Conservation (phyloP, 2,113 vertebrate genomes). For the Murina feae region DNA sequence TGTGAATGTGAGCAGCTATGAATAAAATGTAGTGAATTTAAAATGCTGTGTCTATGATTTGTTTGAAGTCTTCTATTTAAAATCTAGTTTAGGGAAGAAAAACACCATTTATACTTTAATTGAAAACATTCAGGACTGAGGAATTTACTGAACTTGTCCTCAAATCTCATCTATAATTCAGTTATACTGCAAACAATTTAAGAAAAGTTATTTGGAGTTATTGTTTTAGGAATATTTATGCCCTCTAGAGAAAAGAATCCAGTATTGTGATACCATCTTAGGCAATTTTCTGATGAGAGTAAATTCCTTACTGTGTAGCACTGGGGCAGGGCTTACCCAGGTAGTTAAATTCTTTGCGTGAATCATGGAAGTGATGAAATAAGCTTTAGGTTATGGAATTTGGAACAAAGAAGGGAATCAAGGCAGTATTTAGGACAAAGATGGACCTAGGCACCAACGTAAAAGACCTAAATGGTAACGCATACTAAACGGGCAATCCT, state of each 20-base stretch:
- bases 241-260: background rate
- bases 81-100: slow-evolving; percentile 41
- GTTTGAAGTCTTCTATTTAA: background rate
- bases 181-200: background rate
- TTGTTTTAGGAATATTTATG: background rate
- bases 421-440: background rate
- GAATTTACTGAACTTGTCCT: background rate
- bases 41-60: background rate
- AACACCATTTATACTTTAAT: background rate
- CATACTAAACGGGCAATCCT: background rate
- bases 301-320: background rate
- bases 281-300: background rate
- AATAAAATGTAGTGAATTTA: background rate
- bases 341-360: background rate
- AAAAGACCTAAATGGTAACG: background rate
- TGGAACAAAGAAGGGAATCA: background rate
- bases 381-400: background rate
- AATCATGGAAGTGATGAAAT: background rate
- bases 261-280: background rate
- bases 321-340: background rate
- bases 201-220: background rate
- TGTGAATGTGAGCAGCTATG: background rate
- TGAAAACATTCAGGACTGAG: slow-evolving; percentile 6
- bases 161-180: slow-evolving; percentile 14
- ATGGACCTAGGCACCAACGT: background rate